Evolutionary conservation across 1,140 invertebrate species (phyloP).

Genomic region (Lordiphosa mommai): DNA sequence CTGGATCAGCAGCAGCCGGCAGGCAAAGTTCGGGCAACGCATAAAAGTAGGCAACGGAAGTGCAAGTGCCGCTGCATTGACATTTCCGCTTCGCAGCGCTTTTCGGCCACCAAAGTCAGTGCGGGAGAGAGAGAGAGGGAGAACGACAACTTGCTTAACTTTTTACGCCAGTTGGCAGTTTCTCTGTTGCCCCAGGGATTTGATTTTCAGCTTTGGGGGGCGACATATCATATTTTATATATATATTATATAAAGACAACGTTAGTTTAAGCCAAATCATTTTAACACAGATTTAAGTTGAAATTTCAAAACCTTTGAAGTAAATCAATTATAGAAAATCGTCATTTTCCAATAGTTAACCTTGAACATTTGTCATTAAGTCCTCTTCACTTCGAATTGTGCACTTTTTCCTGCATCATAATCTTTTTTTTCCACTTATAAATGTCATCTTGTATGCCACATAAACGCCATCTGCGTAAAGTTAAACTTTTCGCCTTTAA

Average conservation of each 20-base stretch:
- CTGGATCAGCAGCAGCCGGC: constrained; percentile 25
- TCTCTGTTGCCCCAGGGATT: constrained; percentile 23
- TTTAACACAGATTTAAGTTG: not conserved
- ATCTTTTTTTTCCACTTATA: too few relatives aligned
- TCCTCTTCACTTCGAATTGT: too few relatives aligned
- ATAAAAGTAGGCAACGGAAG: constrained; percentile 67
- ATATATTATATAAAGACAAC: constrained; percentile 1
- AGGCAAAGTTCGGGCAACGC: constrained; percentile 56
- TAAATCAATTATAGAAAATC: too few relatives aligned
- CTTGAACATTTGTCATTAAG: too few relatives aligned
- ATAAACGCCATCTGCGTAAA: too few relatives aligned
- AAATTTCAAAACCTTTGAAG: too few relatives aligned
- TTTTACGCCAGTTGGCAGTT: constrained; percentile 60
- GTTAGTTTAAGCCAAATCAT: constrained; percentile 8
- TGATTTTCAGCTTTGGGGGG: constrained; percentile 33
- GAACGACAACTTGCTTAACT: constrained; percentile 46
- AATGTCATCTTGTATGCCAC: too few relatives aligned
- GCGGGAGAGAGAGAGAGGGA: not conserved
- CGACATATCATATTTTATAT: not conserved
- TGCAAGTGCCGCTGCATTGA: constrained; percentile 75
- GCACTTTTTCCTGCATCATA: too few relatives aligned
- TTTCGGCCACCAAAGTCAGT: constrained; percentile 36
- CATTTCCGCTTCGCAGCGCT: constrained; percentile 71
- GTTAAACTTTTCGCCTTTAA: too few relatives aligned
- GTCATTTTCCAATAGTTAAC: too few relatives aligned